These are phyloP conservation scores for Bubo blakistoni DNA, from an alignment of 2,113 vertebrate genomes.

Conservation along the genomic window DNA sequence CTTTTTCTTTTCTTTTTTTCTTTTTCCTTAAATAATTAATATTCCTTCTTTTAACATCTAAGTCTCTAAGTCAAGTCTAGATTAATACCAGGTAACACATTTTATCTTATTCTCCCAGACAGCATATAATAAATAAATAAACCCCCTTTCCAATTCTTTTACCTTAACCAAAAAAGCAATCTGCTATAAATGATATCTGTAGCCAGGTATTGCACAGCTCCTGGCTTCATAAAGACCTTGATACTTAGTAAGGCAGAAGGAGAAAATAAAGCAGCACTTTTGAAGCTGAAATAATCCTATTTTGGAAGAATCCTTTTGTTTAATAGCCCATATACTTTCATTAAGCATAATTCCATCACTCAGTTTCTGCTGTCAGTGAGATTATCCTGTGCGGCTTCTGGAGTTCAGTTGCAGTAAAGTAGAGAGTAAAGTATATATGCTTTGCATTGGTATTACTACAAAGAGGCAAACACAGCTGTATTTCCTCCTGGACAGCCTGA, in stretches of 20 bases:
- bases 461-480: neutral
- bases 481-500: too few species aligned
- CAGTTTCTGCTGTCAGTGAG: neutral
- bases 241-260: neutral
- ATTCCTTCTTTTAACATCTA: neutral
- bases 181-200: neutral
- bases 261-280: neutral
- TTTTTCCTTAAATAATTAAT: neutral
- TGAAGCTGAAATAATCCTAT: neutral
- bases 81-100: neutral
- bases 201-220: neutral
- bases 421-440: neutral
- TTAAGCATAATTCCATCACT: neutral
- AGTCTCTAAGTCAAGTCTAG: neutral
- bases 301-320: constrained; percentile 9
- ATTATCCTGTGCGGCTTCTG: neutral
- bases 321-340: neutral
- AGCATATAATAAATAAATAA: neutral
- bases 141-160: neutral
- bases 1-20: too few species aligned
- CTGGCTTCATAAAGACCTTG: neutral
- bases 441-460: neutral
- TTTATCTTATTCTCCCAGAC: neutral
- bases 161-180: neutral
- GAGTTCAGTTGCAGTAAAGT: neutral